Base-by-base conservation (phyloP, 1,140 invertebrate genomes). In the Apis laboriosa region DNA sequence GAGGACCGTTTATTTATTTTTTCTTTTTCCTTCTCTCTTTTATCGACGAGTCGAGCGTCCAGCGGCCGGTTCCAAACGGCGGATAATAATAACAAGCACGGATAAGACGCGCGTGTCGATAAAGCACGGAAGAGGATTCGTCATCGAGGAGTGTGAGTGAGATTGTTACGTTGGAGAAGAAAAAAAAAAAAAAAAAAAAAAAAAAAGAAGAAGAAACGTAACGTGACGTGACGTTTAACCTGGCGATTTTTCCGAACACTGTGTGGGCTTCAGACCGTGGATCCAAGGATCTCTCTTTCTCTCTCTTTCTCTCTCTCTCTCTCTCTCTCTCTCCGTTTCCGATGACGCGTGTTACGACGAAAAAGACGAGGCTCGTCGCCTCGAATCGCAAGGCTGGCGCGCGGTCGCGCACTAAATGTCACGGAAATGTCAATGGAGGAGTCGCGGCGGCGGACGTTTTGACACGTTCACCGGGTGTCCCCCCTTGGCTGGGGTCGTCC, bases 341-440 rank as follows among this genome's bases (percentile, higher is more conserved):
- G 12, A 28, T 55, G 76, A 70, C 73, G 80, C 84, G 86, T 78
- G 87, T 84, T 71, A 85, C 77, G 34, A 88, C 86, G 86, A 78
- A 88, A 83, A 77, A 63, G 11, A 73, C 24, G 61, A 61, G 77
- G 70, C 66, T 68, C 34, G 17, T 49, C 76, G 79, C 56, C 71
- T 87, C 71, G 83, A 78, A 85, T 83, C 34, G 53, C 21, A 19
- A 12, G 53, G 11, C 19, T 55, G 19, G 17, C 72, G 49, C n/a
- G 8, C 66, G 43, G 66, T 34, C 86, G 77, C 87, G 86, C 84
- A 86, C 86, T 84, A 91, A 91, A 90, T 91, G 90, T 91, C 90
- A 90, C 77, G 87, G 82, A 90, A 91, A 90, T 91, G 90, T 91
- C 89, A 90, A 87, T 84, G 80, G 34, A 88, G 85, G 75, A 80